Base-by-base conservation (phyloP, 92 coral and sea anemone genomes). In the Metridium senile region DNA sequence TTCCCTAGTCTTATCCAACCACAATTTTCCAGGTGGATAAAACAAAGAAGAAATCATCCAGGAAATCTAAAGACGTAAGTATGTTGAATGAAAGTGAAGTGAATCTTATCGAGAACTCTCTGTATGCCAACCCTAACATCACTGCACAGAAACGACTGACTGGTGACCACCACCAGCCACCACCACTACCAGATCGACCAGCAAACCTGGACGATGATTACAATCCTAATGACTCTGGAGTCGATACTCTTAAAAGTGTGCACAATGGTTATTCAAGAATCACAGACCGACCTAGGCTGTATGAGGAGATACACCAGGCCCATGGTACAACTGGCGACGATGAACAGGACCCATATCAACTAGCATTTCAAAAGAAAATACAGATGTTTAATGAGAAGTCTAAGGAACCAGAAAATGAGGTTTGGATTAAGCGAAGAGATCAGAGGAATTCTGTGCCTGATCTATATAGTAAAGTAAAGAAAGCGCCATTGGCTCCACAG, bases 401-500 rank as follows among this genome's bases (percentile, higher is more conserved):
- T 19, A 74, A 43, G 49, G 3, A 29, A 22, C 21, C 66, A 25
- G 71, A 52, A n/a, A 83, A 87, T 52, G 91, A 85, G 20, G 83
- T 84, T 9, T 91, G 97, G 99, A 88, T 89, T 62, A 89, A 82
- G 69, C 85, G 86, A 83, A 78, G 75, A 62, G 33, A 93, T 58
- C 57, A 71, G 63, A 25, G 82, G 75, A 25, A 79, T 90, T 91
- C 97, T 0, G 89, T 87, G 39, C 97, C 99, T 58, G 90, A 91
- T 31, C 72, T 92, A 34, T 73, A 75, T 33, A 87, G 90, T 29
- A 85, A 85, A 74, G 75, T 79, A 32, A 85, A 83, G 66, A 77
- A 81, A 31, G 97, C 93, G 46, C 99, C 99, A 1, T 76, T 96
- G 11, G 99, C 99, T 61, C 91, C 87, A 26, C 91, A 90, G 74